phyloP scores from a whole-genome alignment of 2,113 vertebrate genomes.

The Etheostoma spectabile region DNA sequence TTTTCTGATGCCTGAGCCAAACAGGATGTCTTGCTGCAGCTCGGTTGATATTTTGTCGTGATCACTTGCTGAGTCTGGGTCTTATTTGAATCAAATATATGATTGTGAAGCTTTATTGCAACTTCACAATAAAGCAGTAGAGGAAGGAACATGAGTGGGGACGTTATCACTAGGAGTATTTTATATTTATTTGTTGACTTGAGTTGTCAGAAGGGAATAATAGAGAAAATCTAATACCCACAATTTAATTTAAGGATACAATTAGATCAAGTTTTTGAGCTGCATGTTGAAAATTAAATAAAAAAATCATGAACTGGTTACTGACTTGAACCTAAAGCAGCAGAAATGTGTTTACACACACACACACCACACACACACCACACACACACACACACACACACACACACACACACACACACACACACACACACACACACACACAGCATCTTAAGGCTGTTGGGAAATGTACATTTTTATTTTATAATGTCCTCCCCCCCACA shows the following conservation, averaged over 20 bases:
- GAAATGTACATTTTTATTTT: background rate
- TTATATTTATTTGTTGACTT: slow-evolving; percentile 10
- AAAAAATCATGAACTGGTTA: background rate
- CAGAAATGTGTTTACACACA: background rate
- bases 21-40: slow-evolving; percentile 12
- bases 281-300: background rate
- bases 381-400: background rate
- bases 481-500: background rate
- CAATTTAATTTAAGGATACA: background rate
- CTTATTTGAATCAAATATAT: background rate
- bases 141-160: slow-evolving; percentile 20
- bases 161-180: background rate
- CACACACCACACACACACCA: background rate
- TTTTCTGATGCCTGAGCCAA: slow-evolving; percentile 33
- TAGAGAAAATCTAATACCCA: background rate
- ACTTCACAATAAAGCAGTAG: background rate
- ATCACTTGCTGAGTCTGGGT: slow-evolving; percentile 28
- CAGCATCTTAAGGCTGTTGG: background rate
- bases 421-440: slow-evolving; percentile 5
- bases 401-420: background rate
- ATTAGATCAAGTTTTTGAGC: background rate
- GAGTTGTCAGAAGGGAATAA: background rate
- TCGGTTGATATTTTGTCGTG: background rate
- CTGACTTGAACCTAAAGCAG: background rate
- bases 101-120: background rate